These are phyloP conservation scores for Salvelinus namaycush DNA, from an alignment of 2,113 vertebrate genomes.

Conservation along the genomic window DNA sequence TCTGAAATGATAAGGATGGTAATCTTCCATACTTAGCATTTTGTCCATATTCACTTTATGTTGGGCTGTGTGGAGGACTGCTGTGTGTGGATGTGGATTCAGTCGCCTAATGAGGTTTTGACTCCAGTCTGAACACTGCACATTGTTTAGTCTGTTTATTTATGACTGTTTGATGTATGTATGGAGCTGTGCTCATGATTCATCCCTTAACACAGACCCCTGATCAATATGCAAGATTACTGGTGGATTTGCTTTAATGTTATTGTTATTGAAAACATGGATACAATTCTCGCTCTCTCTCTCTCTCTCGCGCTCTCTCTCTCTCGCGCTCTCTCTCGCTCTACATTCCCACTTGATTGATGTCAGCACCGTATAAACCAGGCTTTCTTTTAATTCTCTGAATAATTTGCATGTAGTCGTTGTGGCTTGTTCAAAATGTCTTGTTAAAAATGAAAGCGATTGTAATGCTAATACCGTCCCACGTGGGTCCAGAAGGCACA, in stretches of 20 bases:
- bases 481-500: conserved; percentile 71
- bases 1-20: no score
- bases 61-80: not conserved
- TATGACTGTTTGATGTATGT: conserved; percentile 87
- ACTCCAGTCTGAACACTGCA: conserved; percentile 76
- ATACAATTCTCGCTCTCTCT: conserved; percentile 51
- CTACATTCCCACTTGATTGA: conserved; percentile 44
- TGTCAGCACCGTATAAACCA: conserved; percentile 57
- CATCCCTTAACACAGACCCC: conserved; percentile 72
- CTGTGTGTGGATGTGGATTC: conserved; percentile 46
- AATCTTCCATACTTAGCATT: no score
- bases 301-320: conserved; percentile 13
- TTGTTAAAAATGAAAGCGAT: conserved; percentile 83
- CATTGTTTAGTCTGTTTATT: conserved; percentile 83
- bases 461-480: conserved; percentile 77
- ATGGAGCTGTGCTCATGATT: conserved; percentile 85
- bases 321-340: conserved; percentile 25
- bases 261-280: conserved; percentile 71
- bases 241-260: conserved; percentile 80
- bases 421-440: conserved; percentile 75
- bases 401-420: conserved; percentile 50
- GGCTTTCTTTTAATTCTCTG: conserved; percentile 23
- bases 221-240: conserved; percentile 91
- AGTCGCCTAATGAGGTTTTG: conserved; percentile 84
- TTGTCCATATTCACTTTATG: conserved; percentile 9